Evolutionary conservation across 2,113 vertebrate genomes (phyloP).

Genomic region (Tragulus kanchil): DNA sequence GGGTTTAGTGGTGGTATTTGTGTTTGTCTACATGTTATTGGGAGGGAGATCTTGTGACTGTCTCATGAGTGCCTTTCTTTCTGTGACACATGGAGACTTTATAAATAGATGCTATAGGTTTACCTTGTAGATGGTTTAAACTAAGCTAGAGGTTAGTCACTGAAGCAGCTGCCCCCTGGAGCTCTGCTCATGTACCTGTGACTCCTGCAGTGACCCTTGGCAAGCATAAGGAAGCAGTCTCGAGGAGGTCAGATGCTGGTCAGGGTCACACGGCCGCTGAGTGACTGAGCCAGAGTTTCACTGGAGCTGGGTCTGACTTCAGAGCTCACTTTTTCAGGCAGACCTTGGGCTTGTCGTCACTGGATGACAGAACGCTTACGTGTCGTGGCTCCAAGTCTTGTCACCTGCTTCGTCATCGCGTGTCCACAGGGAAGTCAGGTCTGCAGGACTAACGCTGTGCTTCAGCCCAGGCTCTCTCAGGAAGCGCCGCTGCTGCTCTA

Average conservation of each 20-base stretch:
- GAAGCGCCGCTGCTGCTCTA: not conserved
- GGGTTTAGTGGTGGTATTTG: not conserved
- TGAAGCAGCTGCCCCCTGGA: not conserved
- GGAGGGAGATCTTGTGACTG: not conserved
- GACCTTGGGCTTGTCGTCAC: not conserved
- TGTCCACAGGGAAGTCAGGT: not conserved
- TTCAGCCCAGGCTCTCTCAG: not conserved
- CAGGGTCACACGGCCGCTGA: not conserved
- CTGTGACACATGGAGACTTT: not conserved
- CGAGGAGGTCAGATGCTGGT: not conserved
- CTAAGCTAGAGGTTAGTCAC: not conserved
- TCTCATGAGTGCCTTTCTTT: constrained; percentile 16
- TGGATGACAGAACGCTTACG: not conserved
- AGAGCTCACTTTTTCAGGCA: not conserved
- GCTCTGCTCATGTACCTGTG: not conserved
- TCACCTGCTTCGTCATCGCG: not conserved
- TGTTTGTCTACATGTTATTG: not conserved
- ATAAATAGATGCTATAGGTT: not conserved
- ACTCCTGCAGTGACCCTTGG: not conserved
- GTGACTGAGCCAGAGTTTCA: not conserved
- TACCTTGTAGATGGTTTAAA: not conserved
- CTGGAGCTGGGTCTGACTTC: not conserved
- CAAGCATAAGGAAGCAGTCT: not conserved
- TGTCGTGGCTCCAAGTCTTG: not conserved
- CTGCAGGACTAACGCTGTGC: not conserved